These are phyloP conservation scores for Sinodicranocentrus sp. DNA, from an alignment of 2,888 invertebrate genomes.

Conservation along the genomic window DNA sequence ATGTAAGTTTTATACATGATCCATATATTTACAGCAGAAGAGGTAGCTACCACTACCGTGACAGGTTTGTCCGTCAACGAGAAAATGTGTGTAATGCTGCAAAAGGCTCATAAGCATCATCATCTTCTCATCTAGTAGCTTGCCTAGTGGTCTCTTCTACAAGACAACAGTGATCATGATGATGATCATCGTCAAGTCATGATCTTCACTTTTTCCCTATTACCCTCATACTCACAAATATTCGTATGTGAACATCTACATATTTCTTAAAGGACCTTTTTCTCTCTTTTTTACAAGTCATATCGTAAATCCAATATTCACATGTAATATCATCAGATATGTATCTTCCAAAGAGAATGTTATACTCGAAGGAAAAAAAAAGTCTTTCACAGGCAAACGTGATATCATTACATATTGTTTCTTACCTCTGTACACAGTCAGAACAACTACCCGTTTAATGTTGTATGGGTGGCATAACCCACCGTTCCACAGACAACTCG, in stretches of 20 bases:
- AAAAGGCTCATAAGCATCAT: background rate
- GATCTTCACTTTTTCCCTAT: conserved; percentile 37
- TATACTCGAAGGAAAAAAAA: too few relatives aligned
- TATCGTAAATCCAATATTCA: conserved; percentile 32
- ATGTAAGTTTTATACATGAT: conserved; percentile 16
- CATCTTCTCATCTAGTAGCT: background rate
- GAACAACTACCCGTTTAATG: too few relatives aligned
- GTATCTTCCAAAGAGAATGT: too few relatives aligned
- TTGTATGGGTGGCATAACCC: too few relatives aligned
- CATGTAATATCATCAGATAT: background rate
- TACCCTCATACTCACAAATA: too few relatives aligned
- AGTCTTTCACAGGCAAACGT: too few relatives aligned
- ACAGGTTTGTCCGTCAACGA: conserved; percentile 43
- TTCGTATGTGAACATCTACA: too few relatives aligned
- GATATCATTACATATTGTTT: too few relatives aligned
- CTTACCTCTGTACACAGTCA: too few relatives aligned
- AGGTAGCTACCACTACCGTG: conserved; percentile 31
- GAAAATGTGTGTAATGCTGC: background rate
- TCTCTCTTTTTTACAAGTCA: background rate
- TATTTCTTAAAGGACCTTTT: conserved; percentile 20
- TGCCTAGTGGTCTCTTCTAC: conserved; percentile 18
- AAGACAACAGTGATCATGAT: conserved; percentile 46
- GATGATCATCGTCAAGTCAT: conserved; percentile 46
- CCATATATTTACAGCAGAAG: conserved; percentile 23
- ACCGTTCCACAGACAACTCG: too few relatives aligned